Percentiles rank a stretch among this genome's conserved stretches.
phyloP scores from a whole-genome alignment of 2,797 vertebrate species.

The Catharus ustulatus region DNA sequence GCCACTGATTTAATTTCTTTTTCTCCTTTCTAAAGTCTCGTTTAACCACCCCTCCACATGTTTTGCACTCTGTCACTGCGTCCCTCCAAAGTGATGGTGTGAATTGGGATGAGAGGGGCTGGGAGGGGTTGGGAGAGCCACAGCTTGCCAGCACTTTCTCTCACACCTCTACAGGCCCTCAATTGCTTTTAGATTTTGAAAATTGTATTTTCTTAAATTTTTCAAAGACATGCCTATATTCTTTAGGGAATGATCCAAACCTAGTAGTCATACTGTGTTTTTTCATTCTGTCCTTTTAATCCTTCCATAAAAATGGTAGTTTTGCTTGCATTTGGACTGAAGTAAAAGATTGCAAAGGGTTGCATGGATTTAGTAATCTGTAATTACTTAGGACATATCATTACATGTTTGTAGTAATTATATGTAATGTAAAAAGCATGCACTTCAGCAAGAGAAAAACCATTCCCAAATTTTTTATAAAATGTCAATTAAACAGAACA shows the following conservation, averaged over 20 bases:
- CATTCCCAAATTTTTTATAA: not conserved
- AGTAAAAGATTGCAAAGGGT: not conserved
- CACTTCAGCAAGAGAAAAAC: not conserved
- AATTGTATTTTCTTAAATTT: constrained; percentile 7
- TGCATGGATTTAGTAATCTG: not conserved
- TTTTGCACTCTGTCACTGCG: constrained; percentile 1
- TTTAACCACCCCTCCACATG: constrained; percentile 1
- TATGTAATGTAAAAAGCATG: constrained; percentile 12
- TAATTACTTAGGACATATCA: constrained; percentile 14
- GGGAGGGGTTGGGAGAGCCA: not conserved
- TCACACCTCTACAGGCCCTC: not conserved
- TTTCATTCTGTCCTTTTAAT: not conserved
- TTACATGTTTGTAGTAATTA: not conserved
- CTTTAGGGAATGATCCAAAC: not conserved
- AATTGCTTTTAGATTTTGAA: constrained; percentile 25
- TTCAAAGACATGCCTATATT: not conserved
- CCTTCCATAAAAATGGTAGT: not conserved
- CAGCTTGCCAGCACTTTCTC: not conserved
- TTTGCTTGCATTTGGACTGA: not conserved
- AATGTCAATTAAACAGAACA: constrained; percentile 30
- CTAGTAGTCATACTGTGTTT: not conserved
- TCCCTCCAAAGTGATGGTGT: not conserved
- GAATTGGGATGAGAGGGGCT: constrained; percentile 13
- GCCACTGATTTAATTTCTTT: constrained; percentile 40
- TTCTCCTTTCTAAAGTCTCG: constrained; percentile 20